Base-by-base conservation (phyloP, 2,113 vertebrate species). In the Hiodon tergisus region DNA sequence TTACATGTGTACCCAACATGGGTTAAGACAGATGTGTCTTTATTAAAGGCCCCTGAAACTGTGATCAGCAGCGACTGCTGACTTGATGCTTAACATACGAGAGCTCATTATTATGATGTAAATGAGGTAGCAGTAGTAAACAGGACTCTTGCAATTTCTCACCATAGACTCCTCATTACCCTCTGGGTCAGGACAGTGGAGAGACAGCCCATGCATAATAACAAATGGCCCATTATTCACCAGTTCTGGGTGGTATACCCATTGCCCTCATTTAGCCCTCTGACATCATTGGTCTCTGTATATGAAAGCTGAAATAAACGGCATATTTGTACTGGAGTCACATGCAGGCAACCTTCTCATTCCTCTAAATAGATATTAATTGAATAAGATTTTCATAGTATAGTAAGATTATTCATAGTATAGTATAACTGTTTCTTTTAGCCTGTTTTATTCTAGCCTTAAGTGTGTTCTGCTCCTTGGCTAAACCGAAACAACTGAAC, bases 91-190 rank as follows among this genome's bases (percentile, higher is more conserved):
- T 67, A 48, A 67, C 4, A 47, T 75, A 14, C 17, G 14, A 16
- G 62, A 58, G 63, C 73, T 75, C 65, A 57, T 67, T 67, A 67
- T 75, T 75, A 11, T 61, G 52, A 75, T 67, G 65, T 63, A 67
- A 68, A 75, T 75, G 53, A 75, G 65, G 47, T 16, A 65, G 47
- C 31, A 11, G 47, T 17, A 14, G 47, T 67, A 59, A 67, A 57
- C 73, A 55, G 48, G 16, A 53, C 73, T 52, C 69, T 58, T 13
- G 54, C 69, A 16, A 67, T 53, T 66, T 75, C 73, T 65, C 63
- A 59, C 54, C 69, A 67, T 75, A 63, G 68, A 47, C 63, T 51
- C 53, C 73, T 67, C 73, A 66, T 75, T 75, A 75, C 63, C 65
- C 55, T 47, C 46, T 11, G 46, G 65, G 73, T 74, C 54, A 67